Percentiles rank a stretch among this genome's conserved stretches.
phyloP scores from a whole-genome alignment of 2,888 invertebrate genomes.

The Nomada flava region DNA sequence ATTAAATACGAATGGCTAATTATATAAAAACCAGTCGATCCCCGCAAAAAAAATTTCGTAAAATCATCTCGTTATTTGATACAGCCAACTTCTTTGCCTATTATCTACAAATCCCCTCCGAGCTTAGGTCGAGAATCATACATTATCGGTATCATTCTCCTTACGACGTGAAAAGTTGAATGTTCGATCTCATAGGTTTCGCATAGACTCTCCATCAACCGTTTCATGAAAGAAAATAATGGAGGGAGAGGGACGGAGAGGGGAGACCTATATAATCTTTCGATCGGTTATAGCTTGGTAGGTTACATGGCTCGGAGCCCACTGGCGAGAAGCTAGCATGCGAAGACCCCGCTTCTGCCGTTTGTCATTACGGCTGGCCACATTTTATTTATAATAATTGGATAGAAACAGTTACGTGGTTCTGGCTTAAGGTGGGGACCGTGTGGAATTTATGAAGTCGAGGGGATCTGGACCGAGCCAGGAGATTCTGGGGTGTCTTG shows the following conservation, averaged over 20 bases:
- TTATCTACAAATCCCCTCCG: constrained; percentile 6
- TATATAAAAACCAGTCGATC: not conserved
- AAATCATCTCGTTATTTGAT: not conserved
- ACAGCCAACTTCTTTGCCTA: not conserved
- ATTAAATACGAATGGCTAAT: not conserved
- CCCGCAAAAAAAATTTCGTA: not conserved
- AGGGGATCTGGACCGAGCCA: constrained; percentile 67
- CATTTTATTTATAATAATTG: constrained; percentile 83
- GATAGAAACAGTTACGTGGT: constrained; percentile 82
- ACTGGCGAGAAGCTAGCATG: constrained; percentile 70
- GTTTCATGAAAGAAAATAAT: constrained; percentile 50
- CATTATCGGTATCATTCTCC: constrained; percentile 30
- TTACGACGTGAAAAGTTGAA: constrained; percentile 42
- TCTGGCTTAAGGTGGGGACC: constrained; percentile 73
- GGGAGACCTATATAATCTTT: constrained; percentile 67
- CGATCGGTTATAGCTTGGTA: constrained; percentile 62
- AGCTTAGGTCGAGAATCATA: constrained; percentile 36
- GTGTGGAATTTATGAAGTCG: constrained; percentile 81
- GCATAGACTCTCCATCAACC: constrained; percentile 62
- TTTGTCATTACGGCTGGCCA: constrained; percentile 81
- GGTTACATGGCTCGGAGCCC: constrained; percentile 77
- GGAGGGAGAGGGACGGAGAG: constrained; percentile 30
- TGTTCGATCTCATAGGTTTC: constrained; percentile 63
- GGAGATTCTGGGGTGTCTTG: constrained; percentile 77
- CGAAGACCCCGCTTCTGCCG: constrained; percentile 69